Evolutionary conservation across 1,140 invertebrate genomes (phyloP).

Genomic region (Limonius californicus): DNA sequence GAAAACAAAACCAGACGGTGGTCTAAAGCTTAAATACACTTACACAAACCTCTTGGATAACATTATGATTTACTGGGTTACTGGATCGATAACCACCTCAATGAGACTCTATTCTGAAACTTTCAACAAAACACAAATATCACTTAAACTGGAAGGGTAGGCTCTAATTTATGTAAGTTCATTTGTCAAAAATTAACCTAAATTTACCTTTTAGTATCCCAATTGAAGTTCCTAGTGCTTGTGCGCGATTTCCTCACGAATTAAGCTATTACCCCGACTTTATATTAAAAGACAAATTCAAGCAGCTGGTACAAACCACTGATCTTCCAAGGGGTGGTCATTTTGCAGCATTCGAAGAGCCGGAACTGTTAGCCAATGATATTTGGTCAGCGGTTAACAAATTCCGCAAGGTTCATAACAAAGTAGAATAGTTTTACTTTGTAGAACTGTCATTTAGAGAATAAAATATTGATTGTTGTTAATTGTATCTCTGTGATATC

Average conservation of each 20-base stretch:
- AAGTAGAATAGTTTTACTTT: too few species aligned
- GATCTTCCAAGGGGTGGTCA: slow-evolving; percentile 15
- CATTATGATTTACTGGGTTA: slow-evolving; percentile 83
- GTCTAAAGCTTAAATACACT: slow-evolving; percentile 56
- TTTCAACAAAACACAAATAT: slow-evolving; percentile 13
- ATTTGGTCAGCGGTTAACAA: slow-evolving; percentile 14
- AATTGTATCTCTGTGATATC: too few species aligned
- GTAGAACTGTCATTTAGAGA: too few species aligned
- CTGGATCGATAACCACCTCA: slow-evolving; percentile 71
- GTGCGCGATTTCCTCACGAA: slow-evolving; percentile 15
- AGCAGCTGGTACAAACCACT: slow-evolving; percentile 7
- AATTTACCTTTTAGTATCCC: slow-evolving; percentile 10
- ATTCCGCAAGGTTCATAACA: too few species aligned
- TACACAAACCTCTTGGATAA: slow-evolving; percentile 73
- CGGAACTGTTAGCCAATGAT: slow-evolving; percentile 13
- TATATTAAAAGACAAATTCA: slow-evolving; percentile 12
- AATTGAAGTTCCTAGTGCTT: slow-evolving; percentile 8
- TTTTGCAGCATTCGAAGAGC: slow-evolving; percentile 22
- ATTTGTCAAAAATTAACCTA: too few species aligned
- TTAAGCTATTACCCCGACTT: slow-evolving; percentile 7
- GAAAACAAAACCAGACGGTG: slow-evolving; percentile 52
- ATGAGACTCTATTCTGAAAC: slow-evolving; percentile 66
- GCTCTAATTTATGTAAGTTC: too few species aligned
- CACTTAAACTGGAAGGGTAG: background rate
- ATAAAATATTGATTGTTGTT: too few species aligned